A percentile compares a stretch with the other conserved stretches of the same genome.
Evolutionary conservation across 2,113 vertebrate species (phyloP).

Genomic region (Zeus faber): DNA sequence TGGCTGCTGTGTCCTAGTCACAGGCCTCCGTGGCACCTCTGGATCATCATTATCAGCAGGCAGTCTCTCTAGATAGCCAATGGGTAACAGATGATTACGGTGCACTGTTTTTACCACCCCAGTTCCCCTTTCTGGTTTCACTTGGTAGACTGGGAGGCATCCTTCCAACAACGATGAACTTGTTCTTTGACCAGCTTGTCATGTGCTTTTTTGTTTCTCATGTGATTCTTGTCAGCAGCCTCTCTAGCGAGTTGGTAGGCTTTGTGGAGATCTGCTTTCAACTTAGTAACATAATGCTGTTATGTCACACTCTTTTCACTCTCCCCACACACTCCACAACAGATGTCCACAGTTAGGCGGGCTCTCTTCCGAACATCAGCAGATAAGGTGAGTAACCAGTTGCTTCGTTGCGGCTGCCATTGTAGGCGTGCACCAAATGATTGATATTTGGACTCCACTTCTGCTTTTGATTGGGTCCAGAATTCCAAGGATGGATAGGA

Average conservation of each 20-base stretch:
- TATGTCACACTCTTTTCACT: not conserved
- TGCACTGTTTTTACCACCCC: too few species aligned
- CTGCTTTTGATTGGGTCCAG: too few species aligned
- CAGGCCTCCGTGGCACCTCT: not conserved
- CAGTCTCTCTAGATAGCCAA: conserved; percentile 10
- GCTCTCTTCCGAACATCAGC: too few species aligned
- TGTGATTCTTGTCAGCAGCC: conserved; percentile 6
- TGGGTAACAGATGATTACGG: conserved; percentile 20
- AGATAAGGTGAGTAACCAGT: too few species aligned
- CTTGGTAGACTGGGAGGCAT: conserved; percentile 12
- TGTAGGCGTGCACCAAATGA: too few species aligned
- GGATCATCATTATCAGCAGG: too few species aligned
- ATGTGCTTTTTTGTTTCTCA: conserved; percentile 14
- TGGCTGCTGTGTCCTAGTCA: not conserved
- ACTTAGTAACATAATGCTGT: too few species aligned
- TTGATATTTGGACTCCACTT: too few species aligned
- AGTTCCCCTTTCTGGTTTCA: too few species aligned
- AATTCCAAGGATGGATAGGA: too few species aligned
- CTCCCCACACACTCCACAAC: conserved; percentile 4
- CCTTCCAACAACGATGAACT: conserved; percentile 7
- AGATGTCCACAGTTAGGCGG: conserved; percentile 1
- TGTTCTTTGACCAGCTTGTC: conserved; percentile 17
- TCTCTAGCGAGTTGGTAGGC: conserved; percentile 14
- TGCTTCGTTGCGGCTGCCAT: too few species aligned
- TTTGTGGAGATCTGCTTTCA: conserved; percentile 18